phyloP scores from a whole-genome alignment of 2,797 vertebrate species.

The Gambelia wislizenii region DNA sequence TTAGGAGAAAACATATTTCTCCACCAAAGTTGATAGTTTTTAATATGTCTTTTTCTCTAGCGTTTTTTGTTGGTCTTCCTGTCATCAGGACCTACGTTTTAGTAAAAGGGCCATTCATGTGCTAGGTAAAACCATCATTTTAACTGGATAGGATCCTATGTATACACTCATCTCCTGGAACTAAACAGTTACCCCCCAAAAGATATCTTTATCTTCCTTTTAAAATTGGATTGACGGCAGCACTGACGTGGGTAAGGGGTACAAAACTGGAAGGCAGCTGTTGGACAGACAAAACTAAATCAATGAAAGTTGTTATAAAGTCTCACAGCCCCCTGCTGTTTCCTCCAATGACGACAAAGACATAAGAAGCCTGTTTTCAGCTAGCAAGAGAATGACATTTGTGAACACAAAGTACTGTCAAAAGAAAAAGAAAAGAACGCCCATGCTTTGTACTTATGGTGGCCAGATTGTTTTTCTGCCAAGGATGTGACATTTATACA shows the following conservation, averaged over 20 bases:
- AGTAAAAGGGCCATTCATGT: constrained; percentile 47
- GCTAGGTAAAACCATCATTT: constrained; percentile 57
- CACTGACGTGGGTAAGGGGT: constrained; percentile 42
- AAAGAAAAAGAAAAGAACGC: neutral
- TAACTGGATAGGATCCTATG: constrained; percentile 54
- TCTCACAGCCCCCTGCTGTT: constrained; percentile 36
- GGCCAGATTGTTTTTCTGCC: constrained; percentile 65
- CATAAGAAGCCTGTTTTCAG: constrained; percentile 51
- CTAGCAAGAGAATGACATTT: constrained; percentile 58
- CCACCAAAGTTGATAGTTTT: constrained; percentile 16
- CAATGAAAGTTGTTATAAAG: constrained; percentile 52
- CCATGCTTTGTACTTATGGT: constrained; percentile 54
- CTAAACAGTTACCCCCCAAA: constrained; percentile 32
- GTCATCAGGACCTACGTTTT: constrained; percentile 45
- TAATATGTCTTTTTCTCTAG: constrained; percentile 35
- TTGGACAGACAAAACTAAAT: constrained; percentile 49
- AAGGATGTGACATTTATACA: constrained; percentile 44
- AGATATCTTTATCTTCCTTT: constrained; percentile 63
- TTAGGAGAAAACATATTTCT: neutral
- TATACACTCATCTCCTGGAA: constrained; percentile 55
- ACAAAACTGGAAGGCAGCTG: constrained; percentile 46
- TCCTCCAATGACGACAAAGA: constrained; percentile 51
- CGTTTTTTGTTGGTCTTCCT: constrained; percentile 35
- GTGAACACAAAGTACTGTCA: constrained; percentile 34
- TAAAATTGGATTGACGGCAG: constrained; percentile 46